Evolutionary conservation across 2,113 vertebrate species (phyloP).

Genomic region (Mixornis gularis): DNA sequence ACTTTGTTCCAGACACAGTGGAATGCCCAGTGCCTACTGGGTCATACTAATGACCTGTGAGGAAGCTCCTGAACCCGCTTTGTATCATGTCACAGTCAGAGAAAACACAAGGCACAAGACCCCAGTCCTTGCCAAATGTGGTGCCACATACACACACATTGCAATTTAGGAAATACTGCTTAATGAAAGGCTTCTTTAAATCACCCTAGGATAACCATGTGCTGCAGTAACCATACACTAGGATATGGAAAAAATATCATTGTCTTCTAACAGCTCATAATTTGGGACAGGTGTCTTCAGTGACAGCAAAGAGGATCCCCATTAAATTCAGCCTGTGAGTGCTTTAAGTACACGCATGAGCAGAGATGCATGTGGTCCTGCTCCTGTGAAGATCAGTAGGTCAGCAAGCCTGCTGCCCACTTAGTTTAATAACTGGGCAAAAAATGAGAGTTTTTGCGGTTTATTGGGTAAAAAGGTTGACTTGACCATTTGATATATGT

Average conservation of each 20-base stretch:
- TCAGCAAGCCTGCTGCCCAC: background rate
- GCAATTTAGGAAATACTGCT: background rate
- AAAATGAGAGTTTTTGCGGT: background rate
- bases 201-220: background rate
- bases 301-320: background rate
- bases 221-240: background rate
- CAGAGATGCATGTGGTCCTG: background rate
- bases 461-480: background rate
- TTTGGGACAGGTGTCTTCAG: background rate
- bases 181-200: background rate
- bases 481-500: background rate
- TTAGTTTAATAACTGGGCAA: background rate
- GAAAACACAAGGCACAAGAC: background rate
- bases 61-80: rapidly evolving
- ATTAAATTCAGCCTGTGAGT: background rate
- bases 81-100: background rate
- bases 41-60: background rate
- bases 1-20: background rate
- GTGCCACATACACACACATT: background rate
- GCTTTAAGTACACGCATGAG: background rate
- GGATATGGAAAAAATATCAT: background rate
- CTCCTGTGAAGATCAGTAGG: background rate
- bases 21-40: background rate
- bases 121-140: background rate
- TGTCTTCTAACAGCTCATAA: background rate